A percentile compares a stretch with the other conserved stretches of the same genome.
Conservation (phyloP, 2,797 vertebrate genomes). For the Artibeus jamaicensis region DNA sequence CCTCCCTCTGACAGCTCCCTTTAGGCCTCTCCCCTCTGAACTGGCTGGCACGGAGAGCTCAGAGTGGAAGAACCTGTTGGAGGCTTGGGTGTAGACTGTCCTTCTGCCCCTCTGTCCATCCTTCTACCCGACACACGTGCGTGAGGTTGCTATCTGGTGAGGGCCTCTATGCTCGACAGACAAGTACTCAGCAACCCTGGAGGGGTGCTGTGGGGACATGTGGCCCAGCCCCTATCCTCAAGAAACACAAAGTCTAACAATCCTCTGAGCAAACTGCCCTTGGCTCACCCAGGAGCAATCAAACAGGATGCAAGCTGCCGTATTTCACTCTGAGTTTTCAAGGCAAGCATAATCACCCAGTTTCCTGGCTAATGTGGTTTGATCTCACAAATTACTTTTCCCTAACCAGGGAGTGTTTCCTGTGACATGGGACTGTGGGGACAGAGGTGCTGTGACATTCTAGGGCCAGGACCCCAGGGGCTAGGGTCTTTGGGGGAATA, state of each 20-base stretch:
- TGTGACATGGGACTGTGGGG: background rate
- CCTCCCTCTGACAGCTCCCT: background rate
- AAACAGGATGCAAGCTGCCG: background rate
- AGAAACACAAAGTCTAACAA: background rate
- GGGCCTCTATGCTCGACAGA: no score
- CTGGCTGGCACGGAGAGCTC: background rate
- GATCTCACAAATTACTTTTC: background rate
- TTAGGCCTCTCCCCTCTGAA: background rate
- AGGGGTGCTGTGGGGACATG: rapidly evolving
- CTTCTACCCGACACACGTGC: background rate
- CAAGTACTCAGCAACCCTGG: background rate
- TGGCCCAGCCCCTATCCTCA: background rate
- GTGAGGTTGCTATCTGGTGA: background rate
- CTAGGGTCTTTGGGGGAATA: background rate
- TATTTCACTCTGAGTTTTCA: background rate
- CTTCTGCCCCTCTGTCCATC: background rate
- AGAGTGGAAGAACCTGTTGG: background rate
- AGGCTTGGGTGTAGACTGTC: background rate
- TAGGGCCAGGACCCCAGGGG: background rate
- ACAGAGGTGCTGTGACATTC: background rate
- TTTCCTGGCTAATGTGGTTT: background rate
- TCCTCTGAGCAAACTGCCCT: background rate
- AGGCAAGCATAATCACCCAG: background rate
- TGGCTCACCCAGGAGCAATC: background rate
- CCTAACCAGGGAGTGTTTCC: background rate